A percentile compares a stretch with the other conserved stretches of the same genome.
Evolutionary conservation across 2,888 invertebrate species (phyloP).

Genomic region (Synanthedon formicaeformis): DNA sequence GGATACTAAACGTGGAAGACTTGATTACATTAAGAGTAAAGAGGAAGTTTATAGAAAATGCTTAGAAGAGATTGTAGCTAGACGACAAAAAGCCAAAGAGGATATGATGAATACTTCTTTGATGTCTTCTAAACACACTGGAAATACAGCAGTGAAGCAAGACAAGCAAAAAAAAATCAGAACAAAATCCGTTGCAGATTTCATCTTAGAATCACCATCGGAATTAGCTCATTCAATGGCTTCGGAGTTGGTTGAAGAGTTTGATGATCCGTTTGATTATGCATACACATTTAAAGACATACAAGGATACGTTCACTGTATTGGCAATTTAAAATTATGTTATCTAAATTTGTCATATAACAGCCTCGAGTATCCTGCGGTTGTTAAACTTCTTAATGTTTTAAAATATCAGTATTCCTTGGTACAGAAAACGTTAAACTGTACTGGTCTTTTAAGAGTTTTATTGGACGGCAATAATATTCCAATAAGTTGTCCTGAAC

Average conservation of each 20-base stretch:
- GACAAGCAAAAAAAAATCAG: neutral
- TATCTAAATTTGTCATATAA: constrained; percentile 40
- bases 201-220: constrained; percentile 1
- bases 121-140: no score
- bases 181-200: neutral
- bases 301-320: constrained; percentile 13
- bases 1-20: constrained; percentile 10
- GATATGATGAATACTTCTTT: no score
- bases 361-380: constrained; percentile 16
- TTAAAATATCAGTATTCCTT: constrained; percentile 23
- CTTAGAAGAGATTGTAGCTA: constrained; percentile 11
- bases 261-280: constrained; percentile 19
- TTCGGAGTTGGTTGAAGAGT: constrained; percentile 16
- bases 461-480: constrained; percentile 30
- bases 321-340: constrained; percentile 30
- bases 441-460: constrained; percentile 27
- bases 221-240: constrained; percentile 16
- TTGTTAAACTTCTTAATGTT: constrained; percentile 21
- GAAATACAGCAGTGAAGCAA: neutral
- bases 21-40: constrained; percentile 16
- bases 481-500: constrained; percentile 19
- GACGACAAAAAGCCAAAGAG: neutral
- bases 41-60: constrained; percentile 12
- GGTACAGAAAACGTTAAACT: constrained; percentile 2
- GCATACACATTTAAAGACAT: constrained; percentile 9